Evolutionary conservation across 2,888 invertebrate species (phyloP).

Genomic region (Phrixothrix hirtus): DNA sequence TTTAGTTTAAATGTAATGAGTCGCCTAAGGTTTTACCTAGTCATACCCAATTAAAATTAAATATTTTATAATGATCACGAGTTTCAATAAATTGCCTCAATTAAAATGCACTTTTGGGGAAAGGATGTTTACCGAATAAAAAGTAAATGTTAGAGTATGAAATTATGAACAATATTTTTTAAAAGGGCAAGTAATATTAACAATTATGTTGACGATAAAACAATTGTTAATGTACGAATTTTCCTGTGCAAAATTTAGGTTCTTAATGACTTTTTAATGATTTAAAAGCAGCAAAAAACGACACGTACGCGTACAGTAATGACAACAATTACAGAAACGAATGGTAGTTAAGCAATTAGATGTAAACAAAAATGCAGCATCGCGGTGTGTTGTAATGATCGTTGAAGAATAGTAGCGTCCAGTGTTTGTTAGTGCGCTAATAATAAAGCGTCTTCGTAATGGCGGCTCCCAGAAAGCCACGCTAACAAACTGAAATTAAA

Average conservation of each 20-base stretch:
- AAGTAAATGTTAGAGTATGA: no score
- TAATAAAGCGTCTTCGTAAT: slow-evolving; percentile 39
- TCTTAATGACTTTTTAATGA: slow-evolving; percentile 38
- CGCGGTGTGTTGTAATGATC: slow-evolving; percentile 1
- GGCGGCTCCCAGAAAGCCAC: slow-evolving; percentile 37
- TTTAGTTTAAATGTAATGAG: no score
- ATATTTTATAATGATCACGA: no score
- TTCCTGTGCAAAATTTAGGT: slow-evolving; percentile 6
- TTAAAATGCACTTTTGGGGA: no score
- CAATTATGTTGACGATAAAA: slow-evolving; percentile 7
- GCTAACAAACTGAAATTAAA: slow-evolving; percentile 53
- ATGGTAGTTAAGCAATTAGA: no score
- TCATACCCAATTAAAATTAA: no score
- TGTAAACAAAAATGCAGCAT: slow-evolving; percentile 2
- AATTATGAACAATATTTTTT: no score
- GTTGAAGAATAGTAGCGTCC: slow-evolving; percentile 6
- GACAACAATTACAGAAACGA: slow-evolving; percentile 34
- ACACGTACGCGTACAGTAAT: slow-evolving; percentile 35
- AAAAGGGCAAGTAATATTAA: slow-evolving; percentile 4
- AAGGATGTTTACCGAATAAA: no score
- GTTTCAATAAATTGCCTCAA: no score
- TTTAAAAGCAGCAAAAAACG: slow-evolving; percentile 31
- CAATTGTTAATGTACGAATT: slow-evolving; percentile 11
- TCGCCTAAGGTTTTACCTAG: no score
- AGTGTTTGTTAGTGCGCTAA: slow-evolving; percentile 11